Evolutionary conservation across 2,113 vertebrate species (phyloP), one percentile per base, ranked within the genome.

Genomic region (Crotalus horridus): DNA sequence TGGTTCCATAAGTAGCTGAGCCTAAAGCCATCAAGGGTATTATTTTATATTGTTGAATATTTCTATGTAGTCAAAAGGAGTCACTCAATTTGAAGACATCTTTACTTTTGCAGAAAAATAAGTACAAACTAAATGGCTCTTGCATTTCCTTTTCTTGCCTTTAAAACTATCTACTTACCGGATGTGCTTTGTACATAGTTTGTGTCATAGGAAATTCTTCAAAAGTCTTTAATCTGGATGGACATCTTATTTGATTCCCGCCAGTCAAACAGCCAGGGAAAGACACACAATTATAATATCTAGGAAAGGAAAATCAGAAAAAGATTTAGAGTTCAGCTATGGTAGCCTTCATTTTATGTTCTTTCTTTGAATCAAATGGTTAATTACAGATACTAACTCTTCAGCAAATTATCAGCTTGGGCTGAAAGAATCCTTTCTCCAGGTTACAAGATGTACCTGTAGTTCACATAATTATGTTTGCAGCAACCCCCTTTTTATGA

Each of bases 231-330:
- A 99, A 98, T 94, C 98, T 96, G 97, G 98, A 97, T 96, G 98
- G 94, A 93, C 98, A 98, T 6, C 96, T 96, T 93, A 98, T 98
- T 59, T 98, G 98, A 43, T 98, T 97, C 89, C 97, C 98, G 92
- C 98, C 97, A 90, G 98, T 98, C 95, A 99, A 96, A 91, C 98
- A 99, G 46, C 99, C 99, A 10, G 98, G 97, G 96, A 99, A 99
- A 0, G 99, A 99, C 94, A 99, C 98, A 11, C 99, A 99, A 95
- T 99, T 99, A 96, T 99, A 99, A 92, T 99, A 99, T 98, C 99
- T 99, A 97, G 1, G 0, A 85, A 53, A 10, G 2, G 81, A 85
- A 87, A 85, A 81, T 23, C 17, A 81, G 17, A 81, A 20, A 81
- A 81, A 81, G 17, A 81, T 43, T 3, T 33, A 43, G 74, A 43